Conservation (phyloP, 2,113 vertebrate species). For the Megaptera novaeangliae region DNA sequence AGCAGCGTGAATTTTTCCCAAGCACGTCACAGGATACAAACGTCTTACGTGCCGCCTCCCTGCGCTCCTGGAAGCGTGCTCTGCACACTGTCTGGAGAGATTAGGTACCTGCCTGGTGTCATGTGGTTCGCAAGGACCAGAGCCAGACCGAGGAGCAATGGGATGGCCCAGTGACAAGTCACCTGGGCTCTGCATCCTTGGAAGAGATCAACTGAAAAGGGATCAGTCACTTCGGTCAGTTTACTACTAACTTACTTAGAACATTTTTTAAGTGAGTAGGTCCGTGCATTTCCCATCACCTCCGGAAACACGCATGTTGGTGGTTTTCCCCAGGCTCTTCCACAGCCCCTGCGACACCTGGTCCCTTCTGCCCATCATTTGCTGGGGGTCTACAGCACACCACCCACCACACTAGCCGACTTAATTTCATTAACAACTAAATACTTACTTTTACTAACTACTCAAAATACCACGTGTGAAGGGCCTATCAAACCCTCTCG, state of each 20-base stretch:
- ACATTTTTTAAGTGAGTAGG: background rate
- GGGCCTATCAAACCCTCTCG: background rate
- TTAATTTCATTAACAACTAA: background rate
- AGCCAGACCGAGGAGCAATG: background rate
- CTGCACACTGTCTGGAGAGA: background rate
- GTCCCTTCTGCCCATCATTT: background rate
- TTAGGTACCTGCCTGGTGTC: background rate
- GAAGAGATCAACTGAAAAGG: background rate
- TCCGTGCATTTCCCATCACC: background rate
- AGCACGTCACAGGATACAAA: background rate
- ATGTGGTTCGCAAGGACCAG: background rate
- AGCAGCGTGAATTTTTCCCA: background rate
- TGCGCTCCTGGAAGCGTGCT: background rate
- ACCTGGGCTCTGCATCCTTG: background rate
- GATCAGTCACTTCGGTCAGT: background rate
- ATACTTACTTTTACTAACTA: background rate
- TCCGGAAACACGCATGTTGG: background rate
- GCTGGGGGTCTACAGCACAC: background rate
- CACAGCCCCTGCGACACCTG: background rate
- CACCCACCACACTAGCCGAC: too few relatives aligned
- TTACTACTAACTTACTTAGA: background rate
- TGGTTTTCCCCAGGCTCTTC: background rate
- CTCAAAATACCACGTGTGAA: background rate
- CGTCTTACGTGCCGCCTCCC: background rate
- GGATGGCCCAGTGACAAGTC: background rate